Percentiles rank a stretch among this genome's conserved stretches.
Evolutionary conservation across 2,888 invertebrate genomes (phyloP).

Genomic region (Mesorhabditis spiculigera): DNA sequence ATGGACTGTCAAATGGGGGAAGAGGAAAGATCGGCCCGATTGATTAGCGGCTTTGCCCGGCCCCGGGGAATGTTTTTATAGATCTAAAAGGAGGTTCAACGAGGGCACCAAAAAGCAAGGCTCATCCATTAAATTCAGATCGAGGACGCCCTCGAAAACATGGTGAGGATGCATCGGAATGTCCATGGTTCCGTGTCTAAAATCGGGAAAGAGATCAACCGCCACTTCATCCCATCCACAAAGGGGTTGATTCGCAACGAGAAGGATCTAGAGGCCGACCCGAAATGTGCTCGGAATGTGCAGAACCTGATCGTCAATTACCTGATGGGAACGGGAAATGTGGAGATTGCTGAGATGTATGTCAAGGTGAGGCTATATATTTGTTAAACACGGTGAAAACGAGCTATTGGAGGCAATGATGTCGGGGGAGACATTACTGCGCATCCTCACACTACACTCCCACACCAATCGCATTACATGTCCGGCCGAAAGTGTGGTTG

Average conservation of each 20-base stretch:
- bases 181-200: conserved; percentile 79
- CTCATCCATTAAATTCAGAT: background rate
- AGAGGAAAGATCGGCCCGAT: too few species aligned
- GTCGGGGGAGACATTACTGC: too few species aligned
- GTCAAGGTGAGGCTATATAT: conserved; percentile 30
- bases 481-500: too few species aligned
- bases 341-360: conserved; percentile 31
- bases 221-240: conserved; percentile 27
- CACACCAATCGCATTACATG: too few species aligned
- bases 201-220: conserved; percentile 91
- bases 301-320: conserved; percentile 23
- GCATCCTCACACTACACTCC: too few species aligned
- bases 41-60: too few species aligned
- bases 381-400: background rate
- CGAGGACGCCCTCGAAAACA: conserved; percentile 62
- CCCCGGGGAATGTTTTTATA: too few species aligned
- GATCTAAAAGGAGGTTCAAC: too few species aligned
- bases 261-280: conserved; percentile 34
- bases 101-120: too few species aligned
- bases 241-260: conserved; percentile 30
- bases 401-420: background rate
- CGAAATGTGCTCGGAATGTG: conserved; percentile 7
- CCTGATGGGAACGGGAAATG: conserved; percentile 25
- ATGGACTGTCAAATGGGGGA: too few species aligned
- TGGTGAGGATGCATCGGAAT: conserved; percentile 68